Evolutionary conservation across 2,888 invertebrate genomes (phyloP), one percentile per base, ranked within the genome.

Genomic region (Sinelater perroti): DNA sequence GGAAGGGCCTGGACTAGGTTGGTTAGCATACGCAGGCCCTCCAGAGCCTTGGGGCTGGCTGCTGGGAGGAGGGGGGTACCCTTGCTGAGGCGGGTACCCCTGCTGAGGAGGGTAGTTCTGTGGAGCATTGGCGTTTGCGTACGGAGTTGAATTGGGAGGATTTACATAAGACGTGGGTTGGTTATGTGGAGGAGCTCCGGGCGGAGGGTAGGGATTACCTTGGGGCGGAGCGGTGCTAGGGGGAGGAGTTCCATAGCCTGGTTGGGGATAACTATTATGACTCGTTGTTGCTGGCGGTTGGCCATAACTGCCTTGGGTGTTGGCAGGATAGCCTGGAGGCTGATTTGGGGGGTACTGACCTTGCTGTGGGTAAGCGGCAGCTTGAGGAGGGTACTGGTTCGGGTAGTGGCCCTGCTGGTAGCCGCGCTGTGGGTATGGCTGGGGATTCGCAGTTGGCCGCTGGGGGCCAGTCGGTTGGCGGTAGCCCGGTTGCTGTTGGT

Each of bases 371-470:
- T 88, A 88, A 21, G 80, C 80, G 20, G 83, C 83, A 51, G 83
- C 84, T 71, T 88, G 88, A 46, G 87, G 87, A 35, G 88, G 87
- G 73, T 87, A 88, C 44, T 79, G 78, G 6, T 79, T 82, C 1
- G 86, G 85, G 68, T 86, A 86, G 69, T 87, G 87, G 67, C 83
- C 86, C 74, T 88, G 89, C 56, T 86, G 86, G 70, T 86, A 86
- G 28, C 85, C 85, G 68, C 88, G 81, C 71, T 87, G 88, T 5
- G 85, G 85, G 75, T 87, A 88, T 13, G 85, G 85, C 70, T 87
- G 87, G 67, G 66, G 80, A 71, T 86, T 85, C 13, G 85, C 86
- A 59, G 86, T 83, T 36, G 85, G 83, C 40, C 83, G 79, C 65
- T 77, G 78, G 4, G 85, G 82, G 8, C 82, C 83, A 46, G 82